phyloP scores from a whole-genome alignment of 2,888 invertebrate species.

The Heliothis peltigera region DNA sequence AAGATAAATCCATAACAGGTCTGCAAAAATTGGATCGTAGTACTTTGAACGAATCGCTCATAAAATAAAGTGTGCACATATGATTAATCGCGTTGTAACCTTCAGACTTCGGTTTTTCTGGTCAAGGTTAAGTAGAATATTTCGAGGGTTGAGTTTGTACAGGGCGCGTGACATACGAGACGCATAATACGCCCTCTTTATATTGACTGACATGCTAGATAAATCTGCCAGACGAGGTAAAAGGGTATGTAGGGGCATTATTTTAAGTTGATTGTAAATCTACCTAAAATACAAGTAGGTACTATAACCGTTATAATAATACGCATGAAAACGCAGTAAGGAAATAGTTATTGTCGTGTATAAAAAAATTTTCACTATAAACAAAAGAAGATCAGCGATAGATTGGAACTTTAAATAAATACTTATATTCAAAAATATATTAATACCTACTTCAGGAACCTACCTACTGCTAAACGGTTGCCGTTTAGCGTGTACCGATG shows the following conservation, averaged over 20 bases:
- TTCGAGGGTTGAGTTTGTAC: constrained; percentile 34
- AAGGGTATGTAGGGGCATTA: constrained; percentile 33
- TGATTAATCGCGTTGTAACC: constrained; percentile 55
- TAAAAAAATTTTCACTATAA: too few relatives aligned
- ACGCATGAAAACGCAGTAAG: too few relatives aligned
- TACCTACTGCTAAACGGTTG: too few relatives aligned
- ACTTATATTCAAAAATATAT: too few relatives aligned
- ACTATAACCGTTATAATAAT: too few relatives aligned
- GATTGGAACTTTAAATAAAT: too few relatives aligned
- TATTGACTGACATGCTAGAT: constrained; percentile 53
- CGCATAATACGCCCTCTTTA: constrained; percentile 47
- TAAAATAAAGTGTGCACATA: constrained; percentile 39
- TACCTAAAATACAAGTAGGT: too few relatives aligned
- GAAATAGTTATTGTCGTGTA: too few relatives aligned
- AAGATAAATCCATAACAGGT: too few relatives aligned
- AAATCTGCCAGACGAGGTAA: constrained; percentile 43
- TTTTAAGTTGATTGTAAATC: constrained; percentile 32
- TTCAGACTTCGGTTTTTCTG: constrained; percentile 35
- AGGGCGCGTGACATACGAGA: constrained; percentile 43
- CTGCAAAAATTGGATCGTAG: background rate
- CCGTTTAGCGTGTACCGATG: too few relatives aligned
- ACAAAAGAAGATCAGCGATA: too few relatives aligned
- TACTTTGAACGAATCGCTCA: constrained; percentile 5
- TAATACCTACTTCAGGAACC: too few relatives aligned
- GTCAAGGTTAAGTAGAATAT: constrained; percentile 46